These are phyloP conservation scores for Drosophila prostipennis DNA, from an alignment of 2,888 invertebrate genomes.

Conservation along the genomic window DNA sequence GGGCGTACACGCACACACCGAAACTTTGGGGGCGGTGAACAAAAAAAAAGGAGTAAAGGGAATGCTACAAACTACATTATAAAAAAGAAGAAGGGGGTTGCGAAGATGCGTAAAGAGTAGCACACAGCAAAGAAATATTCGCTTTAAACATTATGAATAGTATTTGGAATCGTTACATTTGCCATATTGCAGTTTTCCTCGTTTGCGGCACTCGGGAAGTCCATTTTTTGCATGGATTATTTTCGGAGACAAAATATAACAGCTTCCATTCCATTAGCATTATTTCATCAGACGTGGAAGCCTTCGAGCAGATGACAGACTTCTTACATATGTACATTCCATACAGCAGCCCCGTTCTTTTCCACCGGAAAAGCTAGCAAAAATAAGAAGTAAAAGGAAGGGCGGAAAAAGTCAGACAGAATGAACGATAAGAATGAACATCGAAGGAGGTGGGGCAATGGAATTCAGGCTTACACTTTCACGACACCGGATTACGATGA, in stretches of 20 bases:
- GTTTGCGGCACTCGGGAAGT: too few species aligned
- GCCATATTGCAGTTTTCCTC: too few species aligned
- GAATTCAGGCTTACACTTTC: not conserved
- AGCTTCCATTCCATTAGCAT: slow-evolving; percentile 56
- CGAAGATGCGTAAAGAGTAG: not conserved
- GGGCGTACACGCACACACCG: slow-evolving; percentile 14
- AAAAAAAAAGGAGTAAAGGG: not conserved
- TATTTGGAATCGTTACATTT: too few species aligned
- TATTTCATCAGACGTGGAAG: slow-evolving; percentile 32
- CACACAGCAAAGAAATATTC: not conserved
- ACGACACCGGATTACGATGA: not conserved
- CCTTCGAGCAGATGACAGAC: slow-evolving; percentile 18
- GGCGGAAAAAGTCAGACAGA: slow-evolving; percentile 14
- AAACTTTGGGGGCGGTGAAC: not conserved
- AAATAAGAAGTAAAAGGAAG: not conserved
- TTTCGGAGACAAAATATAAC: slow-evolving; percentile 9
- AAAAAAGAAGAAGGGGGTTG: not conserved
- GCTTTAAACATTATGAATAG: not conserved
- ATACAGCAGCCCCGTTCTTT: not conserved
- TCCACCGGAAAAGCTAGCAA: slow-evolving; percentile 7
- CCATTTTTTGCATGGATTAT: slow-evolving; percentile 1
- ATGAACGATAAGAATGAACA: slow-evolving; percentile 26
- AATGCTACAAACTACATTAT: slow-evolving; percentile 22
- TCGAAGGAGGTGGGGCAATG: slow-evolving; percentile 1
- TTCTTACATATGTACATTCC: not conserved